Conservation (phyloP, 1,140 invertebrate genomes). For the Brachionus asplanchnoidis region DNA sequence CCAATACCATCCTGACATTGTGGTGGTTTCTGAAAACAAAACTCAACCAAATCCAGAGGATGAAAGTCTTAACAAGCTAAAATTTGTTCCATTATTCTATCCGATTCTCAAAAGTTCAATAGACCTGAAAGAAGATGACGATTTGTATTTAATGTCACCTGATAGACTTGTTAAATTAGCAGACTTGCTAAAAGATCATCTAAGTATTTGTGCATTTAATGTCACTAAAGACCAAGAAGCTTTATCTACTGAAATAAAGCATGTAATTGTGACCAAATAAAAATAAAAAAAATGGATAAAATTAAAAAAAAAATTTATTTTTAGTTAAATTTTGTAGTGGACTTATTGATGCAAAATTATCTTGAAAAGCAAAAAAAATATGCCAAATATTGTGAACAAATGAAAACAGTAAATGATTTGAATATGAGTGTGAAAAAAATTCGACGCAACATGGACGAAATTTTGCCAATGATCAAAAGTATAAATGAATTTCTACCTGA, state of each 20-base stretch:
- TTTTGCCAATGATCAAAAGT: slow-evolving; percentile 37
- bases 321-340: slow-evolving; percentile 32
- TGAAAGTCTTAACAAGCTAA: neutral
- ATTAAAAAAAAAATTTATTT: neutral
- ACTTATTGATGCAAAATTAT: slow-evolving; percentile 31
- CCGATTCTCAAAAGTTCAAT: slow-evolving; percentile 28
- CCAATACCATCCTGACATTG: slow-evolving; percentile 38
- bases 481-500: slow-evolving; percentile 35
- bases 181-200: slow-evolving; percentile 19
- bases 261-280: slow-evolving; percentile 29
- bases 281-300: neutral
- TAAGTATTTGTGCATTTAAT: slow-evolving; percentile 29
- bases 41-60: neutral
- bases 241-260: slow-evolving; percentile 33
- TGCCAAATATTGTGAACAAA: slow-evolving; percentile 41
- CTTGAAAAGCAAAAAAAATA: slow-evolving; percentile 19
- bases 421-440: slow-evolving; percentile 4
- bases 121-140: slow-evolving; percentile 14
- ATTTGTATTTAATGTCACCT: neutral
- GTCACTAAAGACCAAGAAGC: slow-evolving; percentile 39
- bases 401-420: slow-evolving; percentile 24
- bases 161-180: neutral
- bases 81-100: slow-evolving; percentile 41
- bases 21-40: slow-evolving; percentile 36
- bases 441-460: slow-evolving; percentile 35